Evolutionary conservation across 2,888 invertebrate species (phyloP).

Genomic region (Dendrolimus houi): DNA sequence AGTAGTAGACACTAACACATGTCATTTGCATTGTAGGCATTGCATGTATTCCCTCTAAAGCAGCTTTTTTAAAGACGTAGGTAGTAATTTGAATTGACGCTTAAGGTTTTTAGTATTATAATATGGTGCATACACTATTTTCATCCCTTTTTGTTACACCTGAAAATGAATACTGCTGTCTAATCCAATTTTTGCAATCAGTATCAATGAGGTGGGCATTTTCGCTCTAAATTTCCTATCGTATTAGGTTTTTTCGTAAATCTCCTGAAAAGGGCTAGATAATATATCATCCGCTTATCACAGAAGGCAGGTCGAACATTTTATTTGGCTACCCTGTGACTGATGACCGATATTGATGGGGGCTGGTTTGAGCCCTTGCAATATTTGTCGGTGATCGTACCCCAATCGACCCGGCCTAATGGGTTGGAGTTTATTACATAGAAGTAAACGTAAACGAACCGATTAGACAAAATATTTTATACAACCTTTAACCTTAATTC

Average conservation of each 20-base stretch:
- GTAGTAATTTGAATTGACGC: no score
- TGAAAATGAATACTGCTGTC: no score
- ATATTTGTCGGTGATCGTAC: conserved; percentile 43
- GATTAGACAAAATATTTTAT: not conserved
- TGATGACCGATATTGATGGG: conserved; percentile 70
- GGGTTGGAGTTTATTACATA: conserved; percentile 33
- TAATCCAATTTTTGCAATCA: no score
- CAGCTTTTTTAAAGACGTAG: no score
- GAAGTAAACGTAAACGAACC: not conserved
- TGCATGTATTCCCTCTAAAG: no score
- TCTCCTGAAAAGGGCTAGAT: not conserved
- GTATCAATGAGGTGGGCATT: no score
- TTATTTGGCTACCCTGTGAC: conserved; percentile 59
- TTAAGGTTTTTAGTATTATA: no score
- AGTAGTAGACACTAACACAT: no score
- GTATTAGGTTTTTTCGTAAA: not conserved
- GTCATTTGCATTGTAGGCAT: no score
- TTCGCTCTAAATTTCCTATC: not conserved
- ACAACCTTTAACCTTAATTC: not conserved
- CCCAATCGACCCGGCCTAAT: conserved; percentile 38
- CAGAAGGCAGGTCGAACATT: conserved; percentile 29
- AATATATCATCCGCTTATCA: conserved; percentile 5
- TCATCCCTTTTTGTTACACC: no score
- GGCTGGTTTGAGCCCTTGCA: conserved; percentile 40
- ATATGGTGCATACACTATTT: no score